phyloP scores from a whole-genome alignment of 2,888 invertebrate species.

The Druceiella hillmani region DNA sequence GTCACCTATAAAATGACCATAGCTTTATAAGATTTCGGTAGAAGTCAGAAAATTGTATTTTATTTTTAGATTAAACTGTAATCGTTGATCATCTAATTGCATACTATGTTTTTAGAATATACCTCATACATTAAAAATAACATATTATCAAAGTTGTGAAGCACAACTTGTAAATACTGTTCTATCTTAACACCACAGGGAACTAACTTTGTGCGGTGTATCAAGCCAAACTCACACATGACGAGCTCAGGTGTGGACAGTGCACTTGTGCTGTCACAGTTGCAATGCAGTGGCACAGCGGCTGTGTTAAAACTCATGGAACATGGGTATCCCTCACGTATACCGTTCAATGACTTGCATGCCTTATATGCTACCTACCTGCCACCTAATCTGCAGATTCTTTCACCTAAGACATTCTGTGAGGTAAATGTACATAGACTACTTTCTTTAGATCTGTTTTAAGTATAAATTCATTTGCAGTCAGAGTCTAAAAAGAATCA shows the following conservation, averaged over 20 bases:
- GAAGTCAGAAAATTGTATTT: no score
- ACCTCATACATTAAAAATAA: no score
- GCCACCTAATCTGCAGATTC: constrained; percentile 73
- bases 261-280: constrained; percentile 84
- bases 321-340: constrained; percentile 91
- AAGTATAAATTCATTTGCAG: no score
- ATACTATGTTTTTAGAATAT: no score
- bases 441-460: no score
- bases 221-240: constrained; percentile 98
- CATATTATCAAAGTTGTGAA: no score
- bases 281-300: constrained; percentile 95
- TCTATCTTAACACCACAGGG: constrained; percentile 69
- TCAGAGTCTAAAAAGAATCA: no score
- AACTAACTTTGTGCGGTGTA: constrained; percentile 95
- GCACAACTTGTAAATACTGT: no score
- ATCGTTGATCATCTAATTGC: no score
- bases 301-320: constrained; percentile 96
- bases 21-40: no score
- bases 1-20: no score
- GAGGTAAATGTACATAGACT: constrained; percentile 64
- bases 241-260: constrained; percentile 83
- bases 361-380: constrained; percentile 82
- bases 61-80: no score
- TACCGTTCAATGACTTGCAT: constrained; percentile 85
- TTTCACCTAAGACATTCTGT: constrained; percentile 88